Conservation (phyloP, 2,888 invertebrate species). For the Encarsia formosa region DNA sequence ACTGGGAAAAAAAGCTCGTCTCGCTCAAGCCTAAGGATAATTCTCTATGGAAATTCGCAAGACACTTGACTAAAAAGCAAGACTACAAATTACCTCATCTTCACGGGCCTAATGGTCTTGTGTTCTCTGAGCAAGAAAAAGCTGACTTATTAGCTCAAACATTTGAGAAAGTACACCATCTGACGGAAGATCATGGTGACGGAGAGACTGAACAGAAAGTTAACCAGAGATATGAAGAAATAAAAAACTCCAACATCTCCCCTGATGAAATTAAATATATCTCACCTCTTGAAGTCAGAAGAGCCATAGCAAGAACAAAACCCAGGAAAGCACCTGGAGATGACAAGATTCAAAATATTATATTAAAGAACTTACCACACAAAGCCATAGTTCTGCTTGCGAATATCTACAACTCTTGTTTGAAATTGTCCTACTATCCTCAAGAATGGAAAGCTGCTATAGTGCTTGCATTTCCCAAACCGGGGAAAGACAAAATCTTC, state of each 20-base stretch:
- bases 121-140: neutral
- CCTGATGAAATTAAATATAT: neutral
- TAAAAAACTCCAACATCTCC: neutral
- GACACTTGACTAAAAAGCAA: neutral
- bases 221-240: neutral
- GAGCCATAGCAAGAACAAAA: neutral
- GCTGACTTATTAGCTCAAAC: neutral
- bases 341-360: constrained; percentile 13
- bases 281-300: neutral
- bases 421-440: neutral
- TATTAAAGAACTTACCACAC: constrained; percentile 3
- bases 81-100: constrained; percentile 15
- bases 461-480: neutral
- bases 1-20: neutral
- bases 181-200: constrained; percentile 12
- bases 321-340: constrained; percentile 16
- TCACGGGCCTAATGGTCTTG: constrained; percentile 8
- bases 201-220: neutral
- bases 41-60: neutral
- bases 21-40: neutral
- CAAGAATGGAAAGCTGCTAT: neutral
- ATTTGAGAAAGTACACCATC: constrained; percentile 1
- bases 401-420: neutral
- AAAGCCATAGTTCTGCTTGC: neutral
- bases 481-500: neutral